phyloP scores from a whole-genome alignment of 2,113 vertebrate species.

The Alaudala cheleensis region DNA sequence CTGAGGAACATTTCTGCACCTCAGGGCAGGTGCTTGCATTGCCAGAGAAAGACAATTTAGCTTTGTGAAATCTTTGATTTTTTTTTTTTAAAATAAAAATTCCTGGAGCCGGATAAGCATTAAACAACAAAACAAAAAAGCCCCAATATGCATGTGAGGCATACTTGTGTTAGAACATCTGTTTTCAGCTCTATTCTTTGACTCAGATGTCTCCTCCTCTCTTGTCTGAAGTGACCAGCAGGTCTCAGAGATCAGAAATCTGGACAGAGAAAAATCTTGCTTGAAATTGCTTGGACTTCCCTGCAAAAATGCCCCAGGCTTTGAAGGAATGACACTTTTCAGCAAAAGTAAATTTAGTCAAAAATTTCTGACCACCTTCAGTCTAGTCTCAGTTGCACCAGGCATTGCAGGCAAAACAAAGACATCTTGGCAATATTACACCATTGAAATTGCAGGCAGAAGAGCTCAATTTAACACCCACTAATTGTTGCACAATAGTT shows the following conservation, averaged over 20 bases:
- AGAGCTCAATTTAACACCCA: constrained; percentile 66
- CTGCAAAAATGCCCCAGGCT: neutral
- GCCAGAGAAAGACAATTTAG: neutral
- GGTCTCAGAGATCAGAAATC: neutral
- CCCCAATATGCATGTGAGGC: neutral
- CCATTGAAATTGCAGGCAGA: constrained; percentile 61
- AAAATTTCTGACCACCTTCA: constrained; percentile 30
- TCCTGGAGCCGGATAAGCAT: neutral
- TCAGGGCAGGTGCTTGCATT: neutral
- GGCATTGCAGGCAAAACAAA: constrained; percentile 34
- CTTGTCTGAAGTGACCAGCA: constrained; percentile 24
- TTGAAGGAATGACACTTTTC: neutral
- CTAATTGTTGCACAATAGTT: constrained; percentile 71
- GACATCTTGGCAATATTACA: constrained; percentile 59
- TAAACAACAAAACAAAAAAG: neutral
- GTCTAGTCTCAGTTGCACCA: constrained; percentile 19
- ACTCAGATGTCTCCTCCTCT: neutral
- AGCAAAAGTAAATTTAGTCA: constrained; percentile 31
- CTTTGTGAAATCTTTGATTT: constrained; percentile 25
- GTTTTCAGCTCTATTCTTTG: neutral
- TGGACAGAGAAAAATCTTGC: neutral
- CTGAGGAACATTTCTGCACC: neutral
- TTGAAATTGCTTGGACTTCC: neutral
- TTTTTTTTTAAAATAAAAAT: neutral
- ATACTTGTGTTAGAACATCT: constrained; percentile 24